Conservation (phyloP, 2,797 vertebrate species). For the Gouania willdenowi region DNA sequence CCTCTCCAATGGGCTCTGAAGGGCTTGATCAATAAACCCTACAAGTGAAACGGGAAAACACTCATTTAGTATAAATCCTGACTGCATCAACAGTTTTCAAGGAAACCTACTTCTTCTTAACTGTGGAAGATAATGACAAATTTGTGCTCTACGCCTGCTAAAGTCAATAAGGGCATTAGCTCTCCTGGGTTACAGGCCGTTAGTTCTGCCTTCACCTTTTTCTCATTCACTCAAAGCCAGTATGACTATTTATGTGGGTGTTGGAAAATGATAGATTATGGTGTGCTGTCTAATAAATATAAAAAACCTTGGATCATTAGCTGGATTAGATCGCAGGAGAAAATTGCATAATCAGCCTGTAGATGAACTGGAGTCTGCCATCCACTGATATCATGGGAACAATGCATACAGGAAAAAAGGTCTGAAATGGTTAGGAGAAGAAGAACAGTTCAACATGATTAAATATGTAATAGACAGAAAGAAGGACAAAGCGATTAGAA, state of each 20-base stretch:
- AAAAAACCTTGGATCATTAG: constrained; percentile 66
- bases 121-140: constrained; percentile 25
- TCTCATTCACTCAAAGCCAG: constrained; percentile 53
- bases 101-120: background rate
- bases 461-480: constrained; percentile 30
- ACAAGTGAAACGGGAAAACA: constrained; percentile 2
- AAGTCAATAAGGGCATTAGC: constrained; percentile 19
- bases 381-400: constrained; percentile 39
- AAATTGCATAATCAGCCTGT: constrained; percentile 60
- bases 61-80: background rate
- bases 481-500: constrained; percentile 35
- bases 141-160: constrained; percentile 14
- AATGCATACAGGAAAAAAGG: constrained; percentile 17
- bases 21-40: background rate
- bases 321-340: constrained; percentile 54
- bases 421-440: background rate
- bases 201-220: constrained; percentile 29
- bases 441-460: constrained; percentile 27
- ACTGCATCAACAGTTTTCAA: background rate
- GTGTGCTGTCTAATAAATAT: constrained; percentile 55
- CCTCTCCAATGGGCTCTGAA: background rate
- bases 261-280: constrained; percentile 54
- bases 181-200: constrained; percentile 24
- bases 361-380: constrained; percentile 30
- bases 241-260: constrained; percentile 46